Percentiles rank a stretch among this genome's conserved stretches.
Evolutionary conservation across 2,888 invertebrate genomes (phyloP).

Genomic region (Aleiodes alternator): DNA sequence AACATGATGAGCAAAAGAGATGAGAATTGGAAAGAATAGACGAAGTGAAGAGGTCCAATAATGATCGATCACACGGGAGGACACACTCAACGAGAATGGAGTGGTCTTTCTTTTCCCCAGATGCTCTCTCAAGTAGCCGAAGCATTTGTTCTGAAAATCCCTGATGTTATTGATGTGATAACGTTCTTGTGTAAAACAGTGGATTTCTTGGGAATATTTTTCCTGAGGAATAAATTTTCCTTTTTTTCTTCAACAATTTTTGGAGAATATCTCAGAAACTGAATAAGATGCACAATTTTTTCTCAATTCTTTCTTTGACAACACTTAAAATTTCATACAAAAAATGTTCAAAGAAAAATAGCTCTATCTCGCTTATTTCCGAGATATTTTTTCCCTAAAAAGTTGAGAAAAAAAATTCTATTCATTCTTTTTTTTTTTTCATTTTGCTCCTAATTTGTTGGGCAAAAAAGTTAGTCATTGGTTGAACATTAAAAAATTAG

Average conservation of each 20-base stretch:
- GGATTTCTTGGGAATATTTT: neutral
- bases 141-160: constrained; percentile 53
- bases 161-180: constrained; percentile 26
- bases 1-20: constrained; percentile 31
- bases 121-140: constrained; percentile 43
- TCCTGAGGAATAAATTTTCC: no score
- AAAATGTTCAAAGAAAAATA: no score
- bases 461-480: neutral
- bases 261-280: no score
- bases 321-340: no score
- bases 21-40: constrained; percentile 26
- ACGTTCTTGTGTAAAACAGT: constrained; percentile 20
- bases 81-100: constrained; percentile 42
- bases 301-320: no score
- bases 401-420: no score
- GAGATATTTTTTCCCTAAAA: neutral
- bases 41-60: constrained; percentile 63
- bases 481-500: neutral
- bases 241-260: no score
- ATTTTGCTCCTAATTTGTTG: no score
- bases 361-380: no score
- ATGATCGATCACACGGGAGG: constrained; percentile 64
- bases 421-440: no score
- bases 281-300: no score
- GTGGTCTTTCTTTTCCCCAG: constrained; percentile 34